Evolutionary conservation across 2,113 vertebrate species (phyloP).

Genomic region (Rhynchomys soricoides): DNA sequence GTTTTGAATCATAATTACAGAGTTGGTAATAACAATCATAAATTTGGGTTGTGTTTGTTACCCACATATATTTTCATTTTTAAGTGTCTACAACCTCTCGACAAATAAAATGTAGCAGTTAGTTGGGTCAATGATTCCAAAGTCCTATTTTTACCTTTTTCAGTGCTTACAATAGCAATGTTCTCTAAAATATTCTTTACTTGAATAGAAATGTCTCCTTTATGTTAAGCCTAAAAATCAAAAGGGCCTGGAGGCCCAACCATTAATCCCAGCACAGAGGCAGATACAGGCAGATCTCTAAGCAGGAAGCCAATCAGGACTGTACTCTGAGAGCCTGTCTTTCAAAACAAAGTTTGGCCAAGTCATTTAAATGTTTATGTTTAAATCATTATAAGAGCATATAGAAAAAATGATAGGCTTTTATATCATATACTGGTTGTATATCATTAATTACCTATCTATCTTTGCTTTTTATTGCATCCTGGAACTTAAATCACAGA

Average conservation of each 20-base stretch:
- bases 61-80: not conserved
- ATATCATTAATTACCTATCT: not conserved
- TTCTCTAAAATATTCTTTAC: slow-evolving; percentile 5
- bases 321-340: not conserved
- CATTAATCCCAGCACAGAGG: not conserved
- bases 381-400: not conserved
- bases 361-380: slow-evolving; percentile 49
- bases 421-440: not conserved
- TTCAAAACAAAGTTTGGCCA: not conserved
- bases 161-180: not conserved
- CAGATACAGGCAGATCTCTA: not conserved
- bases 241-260: not conserved
- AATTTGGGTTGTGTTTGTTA: not conserved
- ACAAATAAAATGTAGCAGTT: slow-evolving; percentile 33
- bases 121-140: not conserved
- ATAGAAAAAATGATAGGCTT: not conserved
- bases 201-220: not conserved
- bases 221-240: slow-evolving; percentile 9
- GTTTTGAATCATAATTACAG: not conserved
- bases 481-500: not conserved
- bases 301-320: not conserved
- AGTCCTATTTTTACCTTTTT: slow-evolving; percentile 12
- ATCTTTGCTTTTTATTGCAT: slow-evolving; percentile 33
- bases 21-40: not conserved
- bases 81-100: not conserved